A percentile compares a stretch with the other conserved stretches of the same genome.
Conservation (phyloP, 2,797 vertebrate genomes). For the Hippopotamyrus pictus region DNA sequence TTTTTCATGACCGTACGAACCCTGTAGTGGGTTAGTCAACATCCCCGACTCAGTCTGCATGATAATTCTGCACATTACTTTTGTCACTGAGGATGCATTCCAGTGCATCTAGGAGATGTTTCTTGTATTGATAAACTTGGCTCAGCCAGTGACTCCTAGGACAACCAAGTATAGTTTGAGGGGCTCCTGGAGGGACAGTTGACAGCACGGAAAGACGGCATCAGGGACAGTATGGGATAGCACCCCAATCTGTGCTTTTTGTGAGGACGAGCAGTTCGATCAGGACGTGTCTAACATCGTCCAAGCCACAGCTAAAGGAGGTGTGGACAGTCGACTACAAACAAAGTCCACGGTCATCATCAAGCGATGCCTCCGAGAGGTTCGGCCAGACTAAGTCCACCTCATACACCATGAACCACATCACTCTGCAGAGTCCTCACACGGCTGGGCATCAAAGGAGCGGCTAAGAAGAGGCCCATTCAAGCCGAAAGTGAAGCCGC, state of each 20-base stretch:
- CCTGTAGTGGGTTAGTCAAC: not conserved
- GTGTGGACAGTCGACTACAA: conserved; percentile 12
- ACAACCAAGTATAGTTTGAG: not conserved
- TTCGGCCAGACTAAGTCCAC: conserved; percentile 6
- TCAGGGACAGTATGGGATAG: not conserved
- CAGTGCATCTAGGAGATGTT: not conserved
- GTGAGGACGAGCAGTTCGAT: conserved; percentile 11
- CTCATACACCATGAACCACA: not conserved
- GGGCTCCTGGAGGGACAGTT: not conserved
- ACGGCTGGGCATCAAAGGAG: no score
- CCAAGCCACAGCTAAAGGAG: conserved; percentile 12
- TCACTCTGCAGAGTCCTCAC: no score
- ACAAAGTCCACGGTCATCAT: conserved; percentile 17
- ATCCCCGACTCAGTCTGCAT: not conserved
- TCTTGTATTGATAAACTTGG: not conserved
- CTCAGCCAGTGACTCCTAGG: not conserved
- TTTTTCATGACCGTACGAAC: no score
- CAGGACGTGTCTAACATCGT: not conserved
- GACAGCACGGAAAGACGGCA: not conserved
- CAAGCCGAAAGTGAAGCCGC: no score
- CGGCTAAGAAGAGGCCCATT: no score
- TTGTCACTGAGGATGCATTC: not conserved
- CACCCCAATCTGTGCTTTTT: not conserved
- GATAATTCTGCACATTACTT: not conserved
- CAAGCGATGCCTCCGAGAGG: not conserved